Percentiles rank a stretch among this genome's conserved stretches.
Evolutionary conservation across 2,888 invertebrate genomes (phyloP).

Genomic region (Megaustenia siamemsis): DNA sequence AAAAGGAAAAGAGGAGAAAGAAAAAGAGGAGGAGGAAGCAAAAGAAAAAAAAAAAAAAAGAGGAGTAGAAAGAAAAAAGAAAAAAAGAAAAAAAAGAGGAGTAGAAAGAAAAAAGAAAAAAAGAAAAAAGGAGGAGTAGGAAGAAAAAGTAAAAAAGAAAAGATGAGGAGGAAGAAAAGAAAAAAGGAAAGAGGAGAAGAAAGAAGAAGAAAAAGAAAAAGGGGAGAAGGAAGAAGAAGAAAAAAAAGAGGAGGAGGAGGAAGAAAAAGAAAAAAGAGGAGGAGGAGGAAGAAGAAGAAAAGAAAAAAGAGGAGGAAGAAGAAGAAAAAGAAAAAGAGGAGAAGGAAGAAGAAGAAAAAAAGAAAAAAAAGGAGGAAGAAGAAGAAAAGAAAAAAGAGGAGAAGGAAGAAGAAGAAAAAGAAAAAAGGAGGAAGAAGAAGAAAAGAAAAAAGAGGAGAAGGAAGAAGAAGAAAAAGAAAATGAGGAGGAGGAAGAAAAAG

Average conservation of each 20-base stretch:
- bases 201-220: too few species aligned
- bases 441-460: neutral
- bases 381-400: neutral
- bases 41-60: neutral
- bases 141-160: neutral
- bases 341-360: neutral
- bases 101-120: neutral
- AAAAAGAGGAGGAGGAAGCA: too few species aligned
- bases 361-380: neutral
- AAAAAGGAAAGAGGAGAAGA: neutral
- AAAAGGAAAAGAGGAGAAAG: conserved; percentile 7
- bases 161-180: neutral
- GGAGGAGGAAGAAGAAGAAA: neutral
- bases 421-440: neutral
- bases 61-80: neutral
- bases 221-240: neutral
- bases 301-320: neutral
- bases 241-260: neutral
- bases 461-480: neutral
- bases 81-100: neutral
- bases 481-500: too few species aligned
- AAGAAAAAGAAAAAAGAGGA: neutral
- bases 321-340: neutral
- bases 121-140: too few species aligned
- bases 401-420: neutral